phyloP scores from a whole-genome alignment of 2,888 invertebrate genomes.

The Ryuthela nishihirai region DNA sequence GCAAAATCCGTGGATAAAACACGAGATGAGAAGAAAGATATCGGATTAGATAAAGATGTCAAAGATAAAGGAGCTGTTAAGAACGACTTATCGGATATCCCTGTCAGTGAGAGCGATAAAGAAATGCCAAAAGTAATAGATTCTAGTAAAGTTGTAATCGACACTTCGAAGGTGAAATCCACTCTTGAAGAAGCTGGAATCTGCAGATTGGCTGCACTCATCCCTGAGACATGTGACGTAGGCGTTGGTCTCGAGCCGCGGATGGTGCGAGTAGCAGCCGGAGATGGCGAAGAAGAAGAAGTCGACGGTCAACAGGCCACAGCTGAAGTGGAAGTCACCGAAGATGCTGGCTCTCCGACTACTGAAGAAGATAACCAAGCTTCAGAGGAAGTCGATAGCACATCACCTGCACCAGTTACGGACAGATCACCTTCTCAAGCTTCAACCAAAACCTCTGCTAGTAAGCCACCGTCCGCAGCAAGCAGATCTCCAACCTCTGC shows the following conservation, averaged over 20 bases:
- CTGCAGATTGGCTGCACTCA: too few species aligned
- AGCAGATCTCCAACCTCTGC: not conserved
- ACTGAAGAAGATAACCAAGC: not conserved
- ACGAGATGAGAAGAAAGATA: too few species aligned
- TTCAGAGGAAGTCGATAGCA: not conserved
- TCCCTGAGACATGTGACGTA: conserved; percentile 24
- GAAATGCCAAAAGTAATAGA: too few species aligned
- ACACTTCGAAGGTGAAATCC: too few species aligned
- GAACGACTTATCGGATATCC: too few species aligned
- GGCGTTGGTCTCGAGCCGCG: conserved; percentile 18
- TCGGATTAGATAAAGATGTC: too few species aligned
- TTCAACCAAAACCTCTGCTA: not conserved
- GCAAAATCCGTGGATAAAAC: too few species aligned
- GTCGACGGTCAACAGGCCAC: conserved; percentile 26
- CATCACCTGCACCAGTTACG: not conserved
- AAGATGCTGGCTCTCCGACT: conserved; percentile 2
- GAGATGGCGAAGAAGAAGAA: conserved; percentile 31
- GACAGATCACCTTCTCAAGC: conserved; percentile 1
- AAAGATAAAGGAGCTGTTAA: too few species aligned
- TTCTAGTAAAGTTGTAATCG: too few species aligned
- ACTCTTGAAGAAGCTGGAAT: too few species aligned
- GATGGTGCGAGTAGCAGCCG: conserved; percentile 19
- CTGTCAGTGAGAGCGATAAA: too few species aligned
- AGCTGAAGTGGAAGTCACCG: conserved; percentile 27
- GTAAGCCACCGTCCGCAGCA: conserved; percentile 9